Conservation (phyloP, 2,888 invertebrate species). For the Andrena hattorfiana region DNA sequence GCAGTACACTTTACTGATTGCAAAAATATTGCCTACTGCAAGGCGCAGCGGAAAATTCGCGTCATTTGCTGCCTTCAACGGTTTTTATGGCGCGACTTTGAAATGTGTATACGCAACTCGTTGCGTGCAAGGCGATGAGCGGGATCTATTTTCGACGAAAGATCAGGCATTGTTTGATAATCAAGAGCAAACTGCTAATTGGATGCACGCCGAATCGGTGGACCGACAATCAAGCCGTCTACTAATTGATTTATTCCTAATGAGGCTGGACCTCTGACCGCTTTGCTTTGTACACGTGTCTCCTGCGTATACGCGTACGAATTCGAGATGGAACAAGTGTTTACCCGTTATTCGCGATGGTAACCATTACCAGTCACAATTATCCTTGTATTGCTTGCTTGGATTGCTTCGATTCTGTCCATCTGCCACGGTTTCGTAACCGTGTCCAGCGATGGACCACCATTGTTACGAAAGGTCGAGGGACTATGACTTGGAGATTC, state of each 20-base stretch:
- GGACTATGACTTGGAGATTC: too few relatives aligned
- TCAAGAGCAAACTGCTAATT: slow-evolving; percentile 61
- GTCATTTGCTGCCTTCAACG: too few relatives aligned
- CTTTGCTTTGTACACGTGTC: slow-evolving; percentile 53
- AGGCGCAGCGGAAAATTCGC: too few relatives aligned
- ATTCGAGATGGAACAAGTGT: slow-evolving; percentile 45
- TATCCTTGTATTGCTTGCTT: background rate
- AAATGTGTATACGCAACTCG: too few relatives aligned
- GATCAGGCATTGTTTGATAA: slow-evolving; percentile 62
- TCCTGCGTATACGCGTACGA: slow-evolving; percentile 21
- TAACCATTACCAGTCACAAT: slow-evolving; percentile 43
- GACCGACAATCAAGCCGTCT: slow-evolving; percentile 59
- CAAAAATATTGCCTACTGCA: too few relatives aligned
- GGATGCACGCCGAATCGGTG: slow-evolving; percentile 57
- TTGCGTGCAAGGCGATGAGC: background rate
- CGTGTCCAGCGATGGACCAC: background rate
- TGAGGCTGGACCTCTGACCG: slow-evolving; percentile 57
- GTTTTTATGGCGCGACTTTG: too few relatives aligned
- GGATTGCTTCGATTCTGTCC: background rate
- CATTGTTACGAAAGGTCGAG: too few relatives aligned
- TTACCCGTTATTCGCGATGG: slow-evolving; percentile 59
- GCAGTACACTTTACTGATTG: too few relatives aligned
- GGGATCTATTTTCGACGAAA: slow-evolving; percentile 28
- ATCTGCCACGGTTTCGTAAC: background rate
- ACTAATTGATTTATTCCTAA: slow-evolving; percentile 74